Evolutionary conservation across 2,888 invertebrate species (phyloP).

Genomic region (Spodoptera exigua): DNA sequence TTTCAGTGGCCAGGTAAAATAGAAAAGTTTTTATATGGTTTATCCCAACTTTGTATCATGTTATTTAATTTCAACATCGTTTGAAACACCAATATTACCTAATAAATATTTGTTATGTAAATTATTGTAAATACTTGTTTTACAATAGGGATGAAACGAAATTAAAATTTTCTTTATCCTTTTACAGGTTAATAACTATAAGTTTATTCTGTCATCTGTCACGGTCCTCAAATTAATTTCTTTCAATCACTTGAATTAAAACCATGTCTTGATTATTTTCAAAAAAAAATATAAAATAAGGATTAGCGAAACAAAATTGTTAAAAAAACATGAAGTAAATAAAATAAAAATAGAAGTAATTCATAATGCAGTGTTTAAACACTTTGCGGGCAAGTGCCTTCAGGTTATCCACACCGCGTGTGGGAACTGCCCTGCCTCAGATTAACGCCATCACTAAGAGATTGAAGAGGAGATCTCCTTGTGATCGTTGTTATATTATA

Average conservation of each 20-base stretch:
- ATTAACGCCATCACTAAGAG: conserved; percentile 49
- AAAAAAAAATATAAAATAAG: conserved; percentile 17
- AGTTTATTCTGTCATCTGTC: conserved; percentile 33
- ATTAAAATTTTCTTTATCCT: too few relatives aligned
- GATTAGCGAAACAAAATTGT: conserved; percentile 7
- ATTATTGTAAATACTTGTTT: too few relatives aligned
- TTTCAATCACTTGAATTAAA: conserved; percentile 17
- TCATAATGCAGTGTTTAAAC: conserved; percentile 47
- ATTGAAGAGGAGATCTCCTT: conserved; percentile 64
- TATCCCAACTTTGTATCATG: not conserved
- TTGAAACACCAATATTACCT: too few relatives aligned
- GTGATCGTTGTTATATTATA: conserved; percentile 60
- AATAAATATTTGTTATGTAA: too few relatives aligned
- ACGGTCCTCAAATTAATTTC: conserved; percentile 8
- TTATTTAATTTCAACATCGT: too few relatives aligned
- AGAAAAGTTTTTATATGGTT: conserved; percentile 17
- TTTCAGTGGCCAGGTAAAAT: conserved; percentile 13
- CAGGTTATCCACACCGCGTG: conserved; percentile 3
- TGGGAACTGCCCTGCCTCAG: conserved; percentile 11
- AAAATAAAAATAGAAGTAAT: too few relatives aligned
- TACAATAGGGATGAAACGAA: too few relatives aligned
- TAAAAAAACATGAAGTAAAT: conserved; percentile 40
- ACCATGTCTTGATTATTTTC: conserved; percentile 32
- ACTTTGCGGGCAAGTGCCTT: conserved; percentile 19
- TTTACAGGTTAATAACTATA: too few relatives aligned